phyloP scores from a whole-genome alignment of 92 coral and sea anemone genomes.

The Palythoa heliodiscus region DNA sequence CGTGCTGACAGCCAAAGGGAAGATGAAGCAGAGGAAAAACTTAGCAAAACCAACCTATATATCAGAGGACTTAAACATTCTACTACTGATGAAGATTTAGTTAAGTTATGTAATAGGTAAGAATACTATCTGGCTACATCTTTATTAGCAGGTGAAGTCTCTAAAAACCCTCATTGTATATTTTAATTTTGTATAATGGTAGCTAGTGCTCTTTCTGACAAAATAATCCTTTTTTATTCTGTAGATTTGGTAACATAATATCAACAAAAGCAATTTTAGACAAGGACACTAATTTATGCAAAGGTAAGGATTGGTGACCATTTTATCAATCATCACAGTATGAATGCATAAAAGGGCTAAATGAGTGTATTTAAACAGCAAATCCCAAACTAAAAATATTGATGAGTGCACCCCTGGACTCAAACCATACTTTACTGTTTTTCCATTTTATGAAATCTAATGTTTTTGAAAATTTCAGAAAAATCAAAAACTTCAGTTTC shows the following conservation, averaged over 20 bases:
- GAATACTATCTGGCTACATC: not conserved
- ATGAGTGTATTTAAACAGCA: too few relatives aligned
- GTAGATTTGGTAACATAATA: conserved; percentile 92
- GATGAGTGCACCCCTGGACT: too few relatives aligned
- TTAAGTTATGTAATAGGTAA: conserved; percentile 91
- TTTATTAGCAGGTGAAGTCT: not conserved
- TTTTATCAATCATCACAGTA: not conserved
- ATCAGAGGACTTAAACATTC: conserved; percentile 96
- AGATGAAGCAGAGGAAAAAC: conserved; percentile 84
- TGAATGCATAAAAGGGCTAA: too few relatives aligned
- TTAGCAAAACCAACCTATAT: conserved; percentile 97
- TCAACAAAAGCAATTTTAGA: conserved; percentile 99
- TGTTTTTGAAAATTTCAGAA: too few relatives aligned
- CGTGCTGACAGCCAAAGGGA: conserved; percentile 69
- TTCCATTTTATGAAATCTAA: too few relatives aligned
- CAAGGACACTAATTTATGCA: conserved; percentile 98
- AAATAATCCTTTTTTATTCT: not conserved
- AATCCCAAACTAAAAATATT: too few relatives aligned
- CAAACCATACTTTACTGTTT: too few relatives aligned
- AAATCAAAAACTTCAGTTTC: too few relatives aligned
- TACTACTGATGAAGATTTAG: conserved; percentile 98
- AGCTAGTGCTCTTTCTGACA: not conserved
- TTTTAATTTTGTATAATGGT: too few relatives aligned
- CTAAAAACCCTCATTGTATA: too few relatives aligned
- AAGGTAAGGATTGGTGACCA: conserved; percentile 58